phyloP scores from a whole-genome alignment of 2,113 vertebrate species.

The Ctenodactylus gundi region DNA sequence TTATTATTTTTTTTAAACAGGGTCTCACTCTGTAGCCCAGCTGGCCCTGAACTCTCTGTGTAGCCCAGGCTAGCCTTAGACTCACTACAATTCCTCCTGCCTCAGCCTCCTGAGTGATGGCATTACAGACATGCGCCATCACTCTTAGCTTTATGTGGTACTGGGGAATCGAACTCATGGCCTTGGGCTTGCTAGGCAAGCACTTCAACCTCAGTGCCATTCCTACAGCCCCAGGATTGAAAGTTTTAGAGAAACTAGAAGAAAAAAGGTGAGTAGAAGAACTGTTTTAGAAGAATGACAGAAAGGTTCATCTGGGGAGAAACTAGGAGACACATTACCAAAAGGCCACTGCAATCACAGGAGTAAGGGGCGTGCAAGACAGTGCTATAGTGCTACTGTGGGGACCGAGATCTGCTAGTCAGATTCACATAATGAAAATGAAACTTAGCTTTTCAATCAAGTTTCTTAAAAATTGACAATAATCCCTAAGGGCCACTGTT shows the following conservation, averaged over 20 bases:
- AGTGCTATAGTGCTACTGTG: background rate
- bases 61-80: too few relatives aligned
- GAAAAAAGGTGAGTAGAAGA: background rate
- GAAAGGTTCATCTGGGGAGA: background rate
- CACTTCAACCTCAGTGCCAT: too few relatives aligned
- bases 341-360: background rate
- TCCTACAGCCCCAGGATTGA: background rate
- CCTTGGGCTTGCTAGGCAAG: too few relatives aligned
- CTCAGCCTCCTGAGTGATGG: too few relatives aligned
- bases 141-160: too few relatives aligned
- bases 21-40: too few relatives aligned
- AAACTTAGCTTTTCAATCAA: background rate
- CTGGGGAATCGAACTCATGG: too few relatives aligned
- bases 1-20: too few relatives aligned
- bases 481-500: background rate
- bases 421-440: background rate
- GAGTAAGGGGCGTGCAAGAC: background rate
- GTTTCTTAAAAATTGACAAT: background rate
- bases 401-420: background rate
- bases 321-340: background rate
- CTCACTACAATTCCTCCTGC: too few relatives aligned
- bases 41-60: too few relatives aligned
- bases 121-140: too few relatives aligned
- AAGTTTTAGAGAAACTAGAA: background rate
- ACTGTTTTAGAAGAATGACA: background rate